Base-by-base conservation (phyloP, 1,140 invertebrate species). In the Drosophila equinoxialis region DNA sequence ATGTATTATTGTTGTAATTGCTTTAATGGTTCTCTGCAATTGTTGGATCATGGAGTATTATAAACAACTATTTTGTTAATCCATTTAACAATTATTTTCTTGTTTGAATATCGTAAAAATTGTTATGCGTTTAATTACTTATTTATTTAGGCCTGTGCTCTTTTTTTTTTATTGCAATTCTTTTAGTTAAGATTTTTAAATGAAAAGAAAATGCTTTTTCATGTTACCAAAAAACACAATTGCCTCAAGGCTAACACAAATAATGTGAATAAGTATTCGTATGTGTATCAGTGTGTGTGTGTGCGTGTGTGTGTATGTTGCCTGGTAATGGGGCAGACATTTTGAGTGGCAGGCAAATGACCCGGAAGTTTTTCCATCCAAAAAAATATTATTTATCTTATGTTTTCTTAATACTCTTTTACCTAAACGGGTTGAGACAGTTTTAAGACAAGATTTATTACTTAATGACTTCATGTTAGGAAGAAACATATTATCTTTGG, bases 1-100 rank as follows among this genome's bases (percentile, higher is more conserved):
- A 51, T 51, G 17, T 23, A 51, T 89, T 74, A 83, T 89, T 82
- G 67, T 89, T 87, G 80, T 89, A 79, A 87, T 87, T 79, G 84
- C 65, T 71, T 80, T 87, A 70, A 89, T 87, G 62, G 84, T 70
- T 83, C 17, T 11, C 45, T 23, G 45, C 45, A 51, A 51, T 51
- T 51, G 45, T 51, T 11, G 17, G 20, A 23, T 51, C 17, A 13
- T 13, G 37, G 17, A 51, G 17, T 51, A 51, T 51, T 51, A 23
- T 51, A 20, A 51, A 51, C 45, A 51, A 51, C 14, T n/a, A 51
- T 14, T 51, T 23, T 23, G 3, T 48, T 14, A 23, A 20, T 23
- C 45, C 17, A 51, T 51, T 51, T 11, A 51, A 51, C 45, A 20
- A 51, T 17, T 48, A 42, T 14, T 45, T 45, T 14, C 14, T 8